A percentile compares a stretch with the other conserved stretches of the same genome.
Conservation (phyloP, 2,797 vertebrate species). For the Tragelaphus eurycerus region DNA sequence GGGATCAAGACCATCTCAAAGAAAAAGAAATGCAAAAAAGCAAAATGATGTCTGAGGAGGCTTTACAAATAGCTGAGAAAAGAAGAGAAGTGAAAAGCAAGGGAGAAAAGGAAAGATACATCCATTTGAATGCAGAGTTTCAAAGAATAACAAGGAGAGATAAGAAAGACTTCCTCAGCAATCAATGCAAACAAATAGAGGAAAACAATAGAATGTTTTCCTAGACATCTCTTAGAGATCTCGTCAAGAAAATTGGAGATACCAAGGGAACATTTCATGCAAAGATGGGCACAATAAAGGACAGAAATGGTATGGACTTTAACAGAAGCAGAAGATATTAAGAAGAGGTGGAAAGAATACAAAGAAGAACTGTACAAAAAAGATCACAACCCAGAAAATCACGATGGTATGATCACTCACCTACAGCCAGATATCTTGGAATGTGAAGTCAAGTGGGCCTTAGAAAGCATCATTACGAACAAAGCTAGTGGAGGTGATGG, state of each 20-base stretch:
- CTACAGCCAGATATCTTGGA: neutral
- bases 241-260: neutral
- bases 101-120: neutral
- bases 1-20: neutral
- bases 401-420: neutral
- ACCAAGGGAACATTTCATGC: neutral
- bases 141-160: neutral
- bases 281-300: neutral
- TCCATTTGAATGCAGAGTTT: neutral
- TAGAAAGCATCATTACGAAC: neutral
- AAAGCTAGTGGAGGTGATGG: neutral
- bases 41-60: neutral
- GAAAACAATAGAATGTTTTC: neutral
- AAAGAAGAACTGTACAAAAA: neutral
- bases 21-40: neutral
- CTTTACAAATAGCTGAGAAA: neutral
- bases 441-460: neutral
- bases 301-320: neutral
- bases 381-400: neutral
- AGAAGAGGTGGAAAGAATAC: neutral
- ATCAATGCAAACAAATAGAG: neutral
- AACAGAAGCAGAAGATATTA: neutral
- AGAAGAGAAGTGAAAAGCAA: neutral
- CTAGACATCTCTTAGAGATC: neutral
- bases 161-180: neutral